Evolutionary conservation across 2,113 vertebrate genomes (phyloP), one percentile per base, ranked within the genome.

Genomic region (Choloepus hoffmanni): DNA sequence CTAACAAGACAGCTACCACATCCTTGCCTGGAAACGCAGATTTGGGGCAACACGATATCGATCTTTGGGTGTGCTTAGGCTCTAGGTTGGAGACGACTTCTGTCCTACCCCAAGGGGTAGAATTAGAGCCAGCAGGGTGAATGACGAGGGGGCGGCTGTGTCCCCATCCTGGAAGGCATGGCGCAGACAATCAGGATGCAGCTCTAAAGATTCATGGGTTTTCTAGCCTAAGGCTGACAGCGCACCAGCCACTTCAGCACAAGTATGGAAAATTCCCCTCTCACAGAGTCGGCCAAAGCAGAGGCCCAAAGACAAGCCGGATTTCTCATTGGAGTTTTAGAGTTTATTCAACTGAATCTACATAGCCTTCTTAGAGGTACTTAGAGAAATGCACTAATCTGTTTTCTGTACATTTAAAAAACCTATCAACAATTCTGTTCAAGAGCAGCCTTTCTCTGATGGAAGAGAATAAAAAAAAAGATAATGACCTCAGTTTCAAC

Each of bases 321-420:
- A 36, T 26, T 68, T 92, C 50, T 58, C 40, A 93, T 14, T 63
- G 65, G 18, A 68, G 67, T 90, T 93, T 85, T 84, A 33, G 30
- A 89, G 78, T 62, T 70, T 63, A 68, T 28, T 62, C 65, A 82
- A 43, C 5, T 50, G 14, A 89, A 82, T 55, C 86, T 68, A 65
- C 88, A 65, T 1, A 40, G 63, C 4, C 14, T 83, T 89, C 67
- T 84, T 18, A 77, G 48, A 72, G 36, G 14, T 18, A 73, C 26
- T 79, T 58, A 55, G 53, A 89, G 88, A 96, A 87, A 93, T 76
- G 58, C 30, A 60, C 50, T 53, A 89, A 26, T 10, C 67, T 30
- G 5, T 88, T 24, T 13, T 95, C 89, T 93, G 30, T 33, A 12
- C 30, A 86, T 53, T 85, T 5, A 30, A 30, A 94, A 85, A 58